Conservation (phyloP, 2,113 vertebrate species). For the Aramus guarauna region DNA sequence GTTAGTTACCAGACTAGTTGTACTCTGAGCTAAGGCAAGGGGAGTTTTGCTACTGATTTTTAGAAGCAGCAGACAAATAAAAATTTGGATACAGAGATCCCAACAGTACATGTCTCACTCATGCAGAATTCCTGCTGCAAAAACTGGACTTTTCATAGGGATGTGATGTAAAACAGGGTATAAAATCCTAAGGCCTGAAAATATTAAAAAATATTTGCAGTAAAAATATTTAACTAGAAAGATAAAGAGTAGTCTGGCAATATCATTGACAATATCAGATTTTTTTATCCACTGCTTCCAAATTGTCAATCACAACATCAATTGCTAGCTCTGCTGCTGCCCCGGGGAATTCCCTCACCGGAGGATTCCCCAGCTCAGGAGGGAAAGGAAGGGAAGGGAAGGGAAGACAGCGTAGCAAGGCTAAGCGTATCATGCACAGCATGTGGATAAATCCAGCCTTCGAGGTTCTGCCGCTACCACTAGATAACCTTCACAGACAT, state of each 20-base stretch:
- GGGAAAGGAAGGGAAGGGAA: not conserved
- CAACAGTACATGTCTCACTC: not conserved
- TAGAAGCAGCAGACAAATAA: not conserved
- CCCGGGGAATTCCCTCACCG: not conserved
- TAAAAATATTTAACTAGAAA: not conserved
- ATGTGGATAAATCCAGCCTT: not conserved
- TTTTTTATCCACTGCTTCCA: not conserved
- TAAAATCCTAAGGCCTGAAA: not conserved
- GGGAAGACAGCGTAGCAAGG: not conserved
- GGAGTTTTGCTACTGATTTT: not conserved
- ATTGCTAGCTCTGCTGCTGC: not conserved
- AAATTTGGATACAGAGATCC: not conserved
- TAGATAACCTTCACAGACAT: conserved; percentile 5
- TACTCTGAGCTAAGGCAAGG: not conserved
- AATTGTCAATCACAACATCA: not conserved
- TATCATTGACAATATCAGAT: not conserved
- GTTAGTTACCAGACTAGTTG: not conserved
- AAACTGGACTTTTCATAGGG: not conserved
- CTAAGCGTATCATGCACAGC: not conserved
- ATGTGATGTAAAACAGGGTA: not conserved
- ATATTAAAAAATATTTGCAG: not conserved
- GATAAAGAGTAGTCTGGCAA: not conserved
- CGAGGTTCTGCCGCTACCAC: not conserved
- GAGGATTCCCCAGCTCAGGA: conserved; percentile 12
- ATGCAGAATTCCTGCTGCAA: not conserved